phyloP scores from a whole-genome alignment of 2,797 vertebrate species.

The Steatocranus sp. region DNA sequence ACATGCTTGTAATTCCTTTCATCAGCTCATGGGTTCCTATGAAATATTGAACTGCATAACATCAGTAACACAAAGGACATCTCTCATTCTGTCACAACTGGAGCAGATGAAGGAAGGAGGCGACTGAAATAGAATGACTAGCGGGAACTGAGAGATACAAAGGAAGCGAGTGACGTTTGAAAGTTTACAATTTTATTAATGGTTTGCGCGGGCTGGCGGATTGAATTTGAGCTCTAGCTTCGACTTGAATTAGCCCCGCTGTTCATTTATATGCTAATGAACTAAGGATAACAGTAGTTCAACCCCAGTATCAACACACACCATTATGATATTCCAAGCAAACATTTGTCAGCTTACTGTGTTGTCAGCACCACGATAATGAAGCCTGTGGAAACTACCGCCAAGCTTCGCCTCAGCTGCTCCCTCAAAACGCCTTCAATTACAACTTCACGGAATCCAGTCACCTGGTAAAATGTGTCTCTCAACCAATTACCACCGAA shows the following conservation, averaged over 20 bases:
- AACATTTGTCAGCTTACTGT: conserved; percentile 71
- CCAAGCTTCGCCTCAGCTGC: conserved; percentile 42
- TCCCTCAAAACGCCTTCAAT: conserved; percentile 63
- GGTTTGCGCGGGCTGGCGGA: conserved; percentile 11
- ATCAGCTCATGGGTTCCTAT: conserved; percentile 26
- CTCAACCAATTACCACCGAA: conserved; percentile 61
- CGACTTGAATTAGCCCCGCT: conserved; percentile 54
- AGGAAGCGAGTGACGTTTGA: conserved; percentile 16
- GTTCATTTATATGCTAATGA: conserved; percentile 73
- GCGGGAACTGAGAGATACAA: background rate
- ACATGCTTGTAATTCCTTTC: background rate
- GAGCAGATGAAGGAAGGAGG: conserved; percentile 1
- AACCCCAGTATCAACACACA: conserved; percentile 54
- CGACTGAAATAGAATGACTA: background rate
- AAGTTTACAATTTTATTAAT: conserved; percentile 51
- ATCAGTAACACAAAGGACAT: conserved; percentile 17
- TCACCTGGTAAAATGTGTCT: conserved; percentile 63
- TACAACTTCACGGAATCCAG: conserved; percentile 51
- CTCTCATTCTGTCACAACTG: conserved; percentile 33
- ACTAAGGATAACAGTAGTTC: conserved; percentile 34
- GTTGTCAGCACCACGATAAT: conserved; percentile 62
- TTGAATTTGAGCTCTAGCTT: conserved; percentile 31
- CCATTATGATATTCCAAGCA: conserved; percentile 65
- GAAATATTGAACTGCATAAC: conserved; percentile 44
- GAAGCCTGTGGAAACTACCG: conserved; percentile 46